Evolutionary conservation across 2,888 invertebrate genomes (phyloP).

Genomic region (Chrysotoxum bicinctum): DNA sequence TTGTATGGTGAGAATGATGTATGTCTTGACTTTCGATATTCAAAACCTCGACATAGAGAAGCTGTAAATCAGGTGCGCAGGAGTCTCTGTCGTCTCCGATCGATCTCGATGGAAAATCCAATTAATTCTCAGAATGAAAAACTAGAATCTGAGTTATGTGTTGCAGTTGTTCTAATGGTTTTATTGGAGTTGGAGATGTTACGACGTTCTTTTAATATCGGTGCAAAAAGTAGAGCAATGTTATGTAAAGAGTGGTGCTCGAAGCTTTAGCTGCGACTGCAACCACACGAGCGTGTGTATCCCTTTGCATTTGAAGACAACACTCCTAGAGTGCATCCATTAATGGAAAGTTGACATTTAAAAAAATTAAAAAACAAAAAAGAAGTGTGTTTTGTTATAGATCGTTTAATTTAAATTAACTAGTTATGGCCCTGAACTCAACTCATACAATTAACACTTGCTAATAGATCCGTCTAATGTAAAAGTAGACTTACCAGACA

Average conservation of each 20-base stretch:
- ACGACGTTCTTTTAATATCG: background rate
- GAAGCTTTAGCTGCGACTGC: background rate
- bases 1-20: slow-evolving; percentile 48
- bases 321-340: slow-evolving; percentile 57
- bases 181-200: slow-evolving; percentile 56
- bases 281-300: background rate
- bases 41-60: slow-evolving; percentile 49
- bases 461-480: slow-evolving; percentile 36
- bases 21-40: slow-evolving; percentile 69
- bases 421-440: slow-evolving; percentile 40
- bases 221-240: slow-evolving; percentile 58
- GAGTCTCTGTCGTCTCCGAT: slow-evolving; percentile 38
- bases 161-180: slow-evolving; percentile 63
- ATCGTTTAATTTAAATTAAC: slow-evolving; percentile 49
- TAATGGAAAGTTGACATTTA: slow-evolving; percentile 61
- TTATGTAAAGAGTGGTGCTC: slow-evolving; percentile 3
- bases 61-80: slow-evolving; percentile 57
- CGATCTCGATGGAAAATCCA: slow-evolving; percentile 23
- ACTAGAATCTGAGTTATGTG: slow-evolving; percentile 39
- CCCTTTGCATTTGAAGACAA: slow-evolving; percentile 47
- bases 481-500: background rate
- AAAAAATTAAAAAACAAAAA: background rate
- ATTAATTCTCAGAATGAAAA: slow-evolving; percentile 44
- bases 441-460: slow-evolving; percentile 55
- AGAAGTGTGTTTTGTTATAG: slow-evolving; percentile 1